Evolutionary conservation across 2,888 invertebrate genomes (phyloP).

Genomic region (Eupsilia transversa): DNA sequence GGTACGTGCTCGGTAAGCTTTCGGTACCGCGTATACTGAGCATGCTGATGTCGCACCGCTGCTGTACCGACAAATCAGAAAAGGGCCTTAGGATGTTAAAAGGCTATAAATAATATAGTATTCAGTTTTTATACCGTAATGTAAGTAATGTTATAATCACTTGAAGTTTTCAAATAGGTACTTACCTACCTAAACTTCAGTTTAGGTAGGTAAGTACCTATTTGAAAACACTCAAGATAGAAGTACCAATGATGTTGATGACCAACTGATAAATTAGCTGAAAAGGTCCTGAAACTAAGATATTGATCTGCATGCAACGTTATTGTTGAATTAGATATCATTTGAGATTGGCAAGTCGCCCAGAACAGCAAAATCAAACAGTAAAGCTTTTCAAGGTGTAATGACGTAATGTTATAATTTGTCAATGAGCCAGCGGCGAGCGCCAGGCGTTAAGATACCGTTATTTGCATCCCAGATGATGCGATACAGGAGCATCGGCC

Average conservation of each 20-base stretch:
- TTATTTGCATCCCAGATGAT: conserved; percentile 14
- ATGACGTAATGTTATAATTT: conserved; percentile 22
- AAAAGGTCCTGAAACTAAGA: not conserved
- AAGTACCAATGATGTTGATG: not conserved
- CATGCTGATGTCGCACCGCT: too few relatives aligned
- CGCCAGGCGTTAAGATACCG: conserved; percentile 25
- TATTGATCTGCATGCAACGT: not conserved
- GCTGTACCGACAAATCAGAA: too few relatives aligned
- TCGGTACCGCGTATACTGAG: too few relatives aligned
- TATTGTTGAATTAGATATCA: conserved; percentile 5
- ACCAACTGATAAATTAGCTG: not conserved
- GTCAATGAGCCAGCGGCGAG: conserved; percentile 29
- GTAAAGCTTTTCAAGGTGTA: conserved; percentile 21
- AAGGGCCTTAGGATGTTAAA: too few relatives aligned
- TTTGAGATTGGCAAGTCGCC: conserved; percentile 34
- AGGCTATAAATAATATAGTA: not conserved
- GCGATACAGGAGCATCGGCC: not conserved
- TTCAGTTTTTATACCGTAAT: not conserved
- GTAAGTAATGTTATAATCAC: not conserved
- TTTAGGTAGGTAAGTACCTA: too few relatives aligned
- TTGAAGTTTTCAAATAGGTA: not conserved
- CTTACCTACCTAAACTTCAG: too few relatives aligned
- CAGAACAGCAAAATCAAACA: conserved; percentile 6
- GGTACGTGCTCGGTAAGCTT: too few relatives aligned
- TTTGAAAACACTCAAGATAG: too few relatives aligned